phyloP scores from a whole-genome alignment of 2,888 invertebrate genomes.

The Gymnosoma rotundatum region DNA sequence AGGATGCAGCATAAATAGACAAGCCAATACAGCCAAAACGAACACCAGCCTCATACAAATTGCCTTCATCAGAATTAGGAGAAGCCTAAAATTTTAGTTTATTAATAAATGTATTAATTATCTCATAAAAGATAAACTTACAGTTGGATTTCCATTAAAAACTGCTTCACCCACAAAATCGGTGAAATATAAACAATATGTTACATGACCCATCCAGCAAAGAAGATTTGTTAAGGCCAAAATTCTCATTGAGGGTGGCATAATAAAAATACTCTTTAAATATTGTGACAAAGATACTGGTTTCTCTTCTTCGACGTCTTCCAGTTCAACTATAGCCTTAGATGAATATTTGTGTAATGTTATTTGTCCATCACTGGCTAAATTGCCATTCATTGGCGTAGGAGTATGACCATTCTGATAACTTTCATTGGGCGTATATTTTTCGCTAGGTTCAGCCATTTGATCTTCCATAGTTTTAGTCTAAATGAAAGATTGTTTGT shows the following conservation, averaged over 20 bases:
- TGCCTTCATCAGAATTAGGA: constrained; percentile 72
- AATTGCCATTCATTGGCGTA: constrained; percentile 16
- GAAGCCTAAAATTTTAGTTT: constrained; percentile 73
- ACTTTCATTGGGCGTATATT: constrained; percentile 66
- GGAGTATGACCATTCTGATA: constrained; percentile 75
- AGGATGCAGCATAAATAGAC: constrained; percentile 82
- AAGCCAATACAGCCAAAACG: constrained; percentile 82
- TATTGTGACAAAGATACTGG: constrained; percentile 78
- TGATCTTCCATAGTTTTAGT: constrained; percentile 76
- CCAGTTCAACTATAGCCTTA: constrained; percentile 60
- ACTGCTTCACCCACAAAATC: constrained; percentile 87
- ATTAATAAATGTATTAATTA: background rate
- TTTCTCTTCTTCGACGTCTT: constrained; percentile 70
- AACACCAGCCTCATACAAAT: constrained; percentile 80
- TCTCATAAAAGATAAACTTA: constrained; percentile 68
- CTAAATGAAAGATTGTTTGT: constrained; percentile 53
- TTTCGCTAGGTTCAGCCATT: constrained; percentile 71
- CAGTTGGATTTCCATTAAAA: constrained; percentile 84
- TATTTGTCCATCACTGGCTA: background rate
- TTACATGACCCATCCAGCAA: constrained; percentile 87
- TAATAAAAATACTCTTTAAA: constrained; percentile 84
- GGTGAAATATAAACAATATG: constrained; percentile 87
- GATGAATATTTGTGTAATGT: constrained; percentile 25
- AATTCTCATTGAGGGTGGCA: constrained; percentile 84
- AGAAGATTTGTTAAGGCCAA: constrained; percentile 86